These are phyloP conservation scores for Chrysocyon brachyurus DNA, from an alignment of 2,797 vertebrate genomes.

Conservation along the genomic window DNA sequence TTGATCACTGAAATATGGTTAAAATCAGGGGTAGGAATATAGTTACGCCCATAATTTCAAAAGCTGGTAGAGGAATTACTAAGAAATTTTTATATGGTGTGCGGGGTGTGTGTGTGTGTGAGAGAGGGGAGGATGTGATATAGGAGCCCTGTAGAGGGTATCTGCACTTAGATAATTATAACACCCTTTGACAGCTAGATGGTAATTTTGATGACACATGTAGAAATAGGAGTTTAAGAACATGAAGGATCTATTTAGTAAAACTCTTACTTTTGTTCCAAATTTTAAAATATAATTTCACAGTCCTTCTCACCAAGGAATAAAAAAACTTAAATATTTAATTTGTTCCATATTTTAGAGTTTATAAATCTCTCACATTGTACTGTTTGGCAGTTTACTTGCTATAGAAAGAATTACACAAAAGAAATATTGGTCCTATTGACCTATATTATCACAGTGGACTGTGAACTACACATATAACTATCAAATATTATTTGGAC, in stretches of 20 bases:
- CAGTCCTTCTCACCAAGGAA: neutral
- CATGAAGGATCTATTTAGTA: neutral
- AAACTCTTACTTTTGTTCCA: conserved; percentile 33
- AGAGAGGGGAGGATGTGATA: neutral
- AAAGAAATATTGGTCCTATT: neutral
- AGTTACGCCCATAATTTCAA: conserved; percentile 11
- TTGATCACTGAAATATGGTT: conserved; percentile 47
- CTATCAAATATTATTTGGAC: conserved; percentile 9
- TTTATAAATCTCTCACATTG: conserved; percentile 1
- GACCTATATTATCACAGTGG: neutral
- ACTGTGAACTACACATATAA: neutral
- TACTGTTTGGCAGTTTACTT: neutral
- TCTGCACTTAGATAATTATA: neutral
- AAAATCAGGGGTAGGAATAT: conserved; percentile 3
- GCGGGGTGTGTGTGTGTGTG: neutral
- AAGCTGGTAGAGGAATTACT: neutral
- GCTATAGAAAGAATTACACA: neutral
- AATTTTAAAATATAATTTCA: conserved; percentile 28
- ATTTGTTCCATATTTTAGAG: conserved; percentile 31
- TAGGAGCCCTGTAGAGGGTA: neutral
- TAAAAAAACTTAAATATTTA: conserved; percentile 38
- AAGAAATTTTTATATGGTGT: neutral
- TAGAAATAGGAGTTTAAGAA: neutral
- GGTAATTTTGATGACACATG: conserved; percentile 22
- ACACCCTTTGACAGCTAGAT: neutral